Base-by-base conservation (phyloP, 2,113 vertebrate genomes). In the Ceuthmochares aereus region DNA sequence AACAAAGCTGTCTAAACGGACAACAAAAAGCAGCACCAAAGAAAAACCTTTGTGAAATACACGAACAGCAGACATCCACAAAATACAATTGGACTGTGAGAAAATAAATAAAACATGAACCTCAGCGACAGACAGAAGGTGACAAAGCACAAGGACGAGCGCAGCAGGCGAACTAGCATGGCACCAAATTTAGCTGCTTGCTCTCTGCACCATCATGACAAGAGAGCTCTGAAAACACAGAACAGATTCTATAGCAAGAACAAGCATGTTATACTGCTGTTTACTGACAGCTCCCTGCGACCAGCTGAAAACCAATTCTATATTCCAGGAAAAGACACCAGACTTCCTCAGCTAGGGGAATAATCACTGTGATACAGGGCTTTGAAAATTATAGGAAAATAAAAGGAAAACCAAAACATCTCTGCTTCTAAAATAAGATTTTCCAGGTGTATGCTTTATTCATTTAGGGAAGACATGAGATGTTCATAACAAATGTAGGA, bases 21-120 rank as follows among this genome's bases (percentile, higher is more conserved):
- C 70, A 88, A 94, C 81, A 93, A 93, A 93, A 96, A 96, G 82
- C 82, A 89, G 75, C 58, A 84, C n/a, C 42, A 93, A 51, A 95
- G 66, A 89, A 66, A 55, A 94, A 95, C 55, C 58, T 80, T 69
- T 87, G 63, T 72, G 84, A 91, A 89, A 59, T 34, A 89, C 27
- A 66, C 62, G 34, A 96, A 82, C 58, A 90, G 80, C 80, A 93
- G 84, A 95, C 92, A 88, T 12, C 88, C 32, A 95, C 36, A 92
- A 86, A 91, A 94, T 63, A 90, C 69, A 87, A 70, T 60, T 37
- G 80, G 72, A 92, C 26, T 76, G 36, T 11, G 72, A 91, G 60
- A 91, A 93, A 93, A 91, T 84, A 95, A 84, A 87, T 69, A 43
- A 36, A 85, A 83, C 72, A 74, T 15, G 59, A 94, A 70, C 79